A percentile compares a stretch with the other conserved stretches of the same genome.
These are phyloP conservation scores for Lamprotornis superbus DNA, from an alignment of 2,113 vertebrate genomes.

Conservation along the genomic window DNA sequence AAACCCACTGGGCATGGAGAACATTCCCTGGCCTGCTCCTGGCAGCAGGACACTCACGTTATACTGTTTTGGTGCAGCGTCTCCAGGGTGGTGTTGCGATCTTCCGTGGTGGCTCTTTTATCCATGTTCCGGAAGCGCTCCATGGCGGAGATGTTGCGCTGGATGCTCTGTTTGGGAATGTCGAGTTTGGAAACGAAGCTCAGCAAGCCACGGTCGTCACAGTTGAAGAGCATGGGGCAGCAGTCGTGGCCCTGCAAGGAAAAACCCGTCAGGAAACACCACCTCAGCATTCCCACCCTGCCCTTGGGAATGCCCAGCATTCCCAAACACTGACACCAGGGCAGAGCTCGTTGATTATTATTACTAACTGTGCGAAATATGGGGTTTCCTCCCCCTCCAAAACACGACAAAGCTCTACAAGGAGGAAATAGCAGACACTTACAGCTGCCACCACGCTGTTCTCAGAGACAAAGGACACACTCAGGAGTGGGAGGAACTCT, in stretches of 20 bases:
- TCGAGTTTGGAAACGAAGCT: slow-evolving; percentile 95
- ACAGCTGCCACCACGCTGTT: slow-evolving; percentile 96
- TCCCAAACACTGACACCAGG: background rate
- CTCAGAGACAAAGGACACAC: slow-evolving; percentile 94
- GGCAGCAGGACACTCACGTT: slow-evolving; percentile 79
- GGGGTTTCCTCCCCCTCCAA: background rate
- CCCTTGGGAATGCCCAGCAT: background rate
- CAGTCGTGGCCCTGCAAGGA: slow-evolving; percentile 92
- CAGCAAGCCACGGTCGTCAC: slow-evolving; percentile 88
- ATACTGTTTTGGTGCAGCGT: slow-evolving; percentile 99
- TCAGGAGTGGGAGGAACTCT: slow-evolving; percentile 96
- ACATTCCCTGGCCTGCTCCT: rapidly evolving
- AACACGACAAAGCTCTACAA: background rate
- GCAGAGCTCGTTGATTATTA: background rate
- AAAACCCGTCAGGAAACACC: background rate
- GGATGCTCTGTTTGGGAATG: slow-evolving; percentile 97
- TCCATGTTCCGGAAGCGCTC: slow-evolving; percentile 99
- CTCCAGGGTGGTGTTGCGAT: slow-evolving; percentile 94
- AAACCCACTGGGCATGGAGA: background rate
- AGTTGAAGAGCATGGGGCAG: slow-evolving; percentile 97
- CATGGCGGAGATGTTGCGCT: slow-evolving; percentile 98
- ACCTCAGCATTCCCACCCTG: background rate
- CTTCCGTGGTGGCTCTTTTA: slow-evolving; percentile 95
- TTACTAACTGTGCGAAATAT: background rate
- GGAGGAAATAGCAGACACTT: slow-evolving; percentile 67